Base-by-base conservation (phyloP, 2,797 vertebrate genomes). In the Cynopterus sphinx region DNA sequence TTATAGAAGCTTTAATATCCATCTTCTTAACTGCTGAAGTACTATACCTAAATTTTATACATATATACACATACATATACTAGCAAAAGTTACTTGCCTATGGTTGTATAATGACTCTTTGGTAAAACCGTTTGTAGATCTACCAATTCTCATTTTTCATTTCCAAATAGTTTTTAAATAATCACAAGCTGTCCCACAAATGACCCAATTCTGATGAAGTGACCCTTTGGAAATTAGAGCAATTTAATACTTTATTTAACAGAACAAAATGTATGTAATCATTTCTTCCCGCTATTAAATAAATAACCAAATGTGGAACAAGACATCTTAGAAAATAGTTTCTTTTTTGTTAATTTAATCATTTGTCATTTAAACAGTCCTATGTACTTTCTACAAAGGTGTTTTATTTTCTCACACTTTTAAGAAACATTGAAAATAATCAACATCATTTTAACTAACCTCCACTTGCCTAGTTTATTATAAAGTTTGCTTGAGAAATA, bases 241-340 rank as follows among this genome's bases (percentile, higher is more conserved):
- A 91, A 75, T 73, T 87, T 94, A 83, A 90, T 55, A 57, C 73
- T 75, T 89, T 89, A 68, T 91, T 91, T 94, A 93, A 91, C 43
- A 83, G 43, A 87, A 46, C 12, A 79, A 79, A 87, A 59, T 82
- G 33, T 51, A 51, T n/a, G 22, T 53, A 82, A 86, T 73, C 15
- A 31, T 36, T 31, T 92, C 61, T 92, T 83, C 24, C 24, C 71
- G 55, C 61, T 97, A 39, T n/a, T 33, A 90, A 83, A 36, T 75
- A 75, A 65, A 59, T 68, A 87, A 82, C 17, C 39, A 63, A 51
- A 79, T 26, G 51, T 22, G 59, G 71, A 78, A 46, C 6, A 93
- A 91, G 87, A 11, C 8, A 77, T 19, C 3, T 73, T 75, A 33
- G 31, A 46, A 36, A 24, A 22, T 22, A 61, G 33, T 63, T 28